Evolutionary conservation across 2,797 vertebrate genomes (phyloP), one percentile per base, ranked within the genome.

Genomic region (Allobates femoralis): DNA sequence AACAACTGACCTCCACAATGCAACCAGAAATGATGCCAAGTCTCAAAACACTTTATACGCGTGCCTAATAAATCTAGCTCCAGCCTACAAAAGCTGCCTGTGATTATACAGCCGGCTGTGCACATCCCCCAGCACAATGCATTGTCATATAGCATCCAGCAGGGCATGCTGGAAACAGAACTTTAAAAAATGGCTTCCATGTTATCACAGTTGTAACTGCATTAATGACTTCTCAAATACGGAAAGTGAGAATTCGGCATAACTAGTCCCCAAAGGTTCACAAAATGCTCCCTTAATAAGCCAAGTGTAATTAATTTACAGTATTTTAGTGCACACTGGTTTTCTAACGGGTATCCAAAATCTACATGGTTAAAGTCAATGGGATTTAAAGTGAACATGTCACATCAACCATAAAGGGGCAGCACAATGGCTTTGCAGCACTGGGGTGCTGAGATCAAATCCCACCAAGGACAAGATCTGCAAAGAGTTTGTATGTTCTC

Each of bases 41-140:
- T 77, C 75, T 77, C 28, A 32, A 34, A 26, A 16, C 69, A n/a
- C 69, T 74, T 77, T 56, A 77, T 77, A 77, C 75, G 32, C 5
- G 28, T 53, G 75, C 75, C 28, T 77, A 30, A 77, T 76, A 73
- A 73, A 73, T 73, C 69, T 73, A 26, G 41, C 69, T n/a, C 37
- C 2, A 12, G 12, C 37, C 23, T 73, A 46, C 23, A 23, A 74
- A 74, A 50, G 41, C n/a, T 75, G 50, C 3, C 50, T 30, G 75
- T 77, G 18, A 23, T 55, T 55, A 55, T 55, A 30, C 8, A 76
- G 26, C 26, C 50, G 37, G 37, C 3, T 46, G 21, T n/a, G 11
- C 19, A 41, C 34, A 51, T 19, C 75, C 23, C 15, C 19, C 2
- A 30, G 23, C 7, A 21, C 16, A 56, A 23, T 77, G 26, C 28